Conservation (phyloP, 2,888 invertebrate species). For the Lymantria dispar region DNA sequence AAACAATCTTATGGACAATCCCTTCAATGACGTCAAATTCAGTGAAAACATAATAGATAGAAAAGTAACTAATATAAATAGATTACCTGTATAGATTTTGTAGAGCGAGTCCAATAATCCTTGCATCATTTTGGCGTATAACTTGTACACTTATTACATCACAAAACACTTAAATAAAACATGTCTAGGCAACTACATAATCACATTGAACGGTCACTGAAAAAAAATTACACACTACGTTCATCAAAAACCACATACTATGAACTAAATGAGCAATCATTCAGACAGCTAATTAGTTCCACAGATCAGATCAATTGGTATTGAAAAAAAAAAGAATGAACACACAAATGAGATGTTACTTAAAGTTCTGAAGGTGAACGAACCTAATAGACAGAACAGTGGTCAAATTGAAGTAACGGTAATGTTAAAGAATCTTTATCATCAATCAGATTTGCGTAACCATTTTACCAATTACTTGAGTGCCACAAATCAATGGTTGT, state of each 20-base stretch:
- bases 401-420: slow-evolving; percentile 79
- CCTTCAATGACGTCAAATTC: too few species aligned
- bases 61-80: not conserved
- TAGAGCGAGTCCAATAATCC: slow-evolving; percentile 73
- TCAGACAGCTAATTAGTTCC: slow-evolving; percentile 41
- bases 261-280: slow-evolving; percentile 37
- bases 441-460: slow-evolving; percentile 81
- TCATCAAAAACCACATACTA: slow-evolving; percentile 38
- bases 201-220: slow-evolving; percentile 42
- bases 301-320: slow-evolving; percentile 34
- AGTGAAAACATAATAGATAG: not conserved
- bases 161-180: slow-evolving; percentile 37
- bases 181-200: slow-evolving; percentile 21
- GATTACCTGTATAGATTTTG: slow-evolving; percentile 72
- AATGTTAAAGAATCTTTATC: slow-evolving; percentile 67
- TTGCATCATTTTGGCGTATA: slow-evolving; percentile 73
- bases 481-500: slow-evolving; percentile 49
- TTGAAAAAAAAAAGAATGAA: slow-evolving; percentile 24
- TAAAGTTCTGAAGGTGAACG: slow-evolving; percentile 54
- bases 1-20: too few species aligned
- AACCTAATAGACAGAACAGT: slow-evolving; percentile 65
- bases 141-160: slow-evolving; percentile 43
- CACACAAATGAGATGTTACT: slow-evolving; percentile 33
- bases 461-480: slow-evolving; percentile 67
- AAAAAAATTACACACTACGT: slow-evolving; percentile 56